Conservation (phyloP, 2,113 vertebrate genomes). For the Hyla sarda region DNA sequence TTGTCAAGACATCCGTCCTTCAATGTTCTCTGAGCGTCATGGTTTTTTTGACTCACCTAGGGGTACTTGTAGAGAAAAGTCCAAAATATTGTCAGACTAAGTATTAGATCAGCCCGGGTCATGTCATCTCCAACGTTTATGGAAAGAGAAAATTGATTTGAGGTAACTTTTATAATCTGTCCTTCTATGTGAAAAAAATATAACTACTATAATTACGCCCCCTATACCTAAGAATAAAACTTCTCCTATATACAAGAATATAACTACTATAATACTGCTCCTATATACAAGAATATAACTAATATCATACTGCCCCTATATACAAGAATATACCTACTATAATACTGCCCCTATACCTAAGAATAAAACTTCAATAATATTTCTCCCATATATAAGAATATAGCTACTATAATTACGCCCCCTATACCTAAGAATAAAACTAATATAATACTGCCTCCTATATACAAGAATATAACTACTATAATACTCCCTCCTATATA, state of each 20-base stretch:
- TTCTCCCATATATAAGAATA: not conserved
- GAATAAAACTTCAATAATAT: too few species aligned
- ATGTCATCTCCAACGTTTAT: not conserved
- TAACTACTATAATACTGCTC: too few species aligned
- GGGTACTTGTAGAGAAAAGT: not conserved
- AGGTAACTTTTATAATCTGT: not conserved
- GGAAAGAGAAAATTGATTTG: not conserved
- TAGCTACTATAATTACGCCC: not conserved
- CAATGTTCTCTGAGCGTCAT: not conserved
- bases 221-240: too few species aligned
- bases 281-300: not conserved
- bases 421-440: too few species aligned
- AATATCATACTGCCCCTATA: not conserved
- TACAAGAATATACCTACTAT: too few species aligned
- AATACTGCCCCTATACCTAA: too few species aligned
- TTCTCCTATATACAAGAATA: too few species aligned
- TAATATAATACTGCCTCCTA: too few species aligned
- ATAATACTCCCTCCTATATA: not conserved
- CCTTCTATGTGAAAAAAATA: not conserved
- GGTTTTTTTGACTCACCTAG: constrained; percentile 16
- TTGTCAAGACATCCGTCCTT: constrained; percentile 42
- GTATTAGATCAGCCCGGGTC: not conserved
- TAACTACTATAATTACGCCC: not conserved
- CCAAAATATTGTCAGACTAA: not conserved
- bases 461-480: too few species aligned